A percentile compares a stretch with the other conserved stretches of the same genome.
phyloP scores from a whole-genome alignment of 2,797 vertebrate genomes.

The Coregonus ussuriensis region DNA sequence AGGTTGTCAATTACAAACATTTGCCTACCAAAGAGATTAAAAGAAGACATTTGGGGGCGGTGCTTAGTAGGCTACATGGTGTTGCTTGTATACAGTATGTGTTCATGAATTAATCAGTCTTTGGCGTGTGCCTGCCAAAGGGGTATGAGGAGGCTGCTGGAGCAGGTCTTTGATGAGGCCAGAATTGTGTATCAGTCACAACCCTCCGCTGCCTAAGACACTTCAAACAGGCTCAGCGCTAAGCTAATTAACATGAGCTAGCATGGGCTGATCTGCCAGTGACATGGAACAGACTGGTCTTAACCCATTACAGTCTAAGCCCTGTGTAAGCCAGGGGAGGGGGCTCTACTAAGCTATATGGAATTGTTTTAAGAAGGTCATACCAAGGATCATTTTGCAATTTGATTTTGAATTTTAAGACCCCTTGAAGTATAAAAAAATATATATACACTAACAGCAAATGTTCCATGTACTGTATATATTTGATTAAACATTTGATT shows the following conservation, averaged over 20 bases:
- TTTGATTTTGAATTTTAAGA: neutral
- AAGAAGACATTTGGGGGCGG: neutral
- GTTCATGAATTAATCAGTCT: conserved; percentile 50
- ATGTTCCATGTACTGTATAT: too few relatives aligned
- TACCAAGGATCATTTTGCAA: too few relatives aligned
- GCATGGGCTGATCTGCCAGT: conserved; percentile 62
- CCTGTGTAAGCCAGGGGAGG: too few relatives aligned
- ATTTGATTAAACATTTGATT: too few relatives aligned
- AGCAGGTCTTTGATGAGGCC: conserved; percentile 57
- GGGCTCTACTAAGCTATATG: too few relatives aligned
- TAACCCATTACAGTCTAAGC: too few relatives aligned
- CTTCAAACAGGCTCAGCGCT: conserved; percentile 66
- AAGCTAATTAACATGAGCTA: conserved; percentile 70
- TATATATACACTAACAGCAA: too few relatives aligned
- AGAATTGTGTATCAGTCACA: conserved; percentile 62
- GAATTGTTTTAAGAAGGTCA: too few relatives aligned
- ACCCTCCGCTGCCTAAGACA: conserved; percentile 58
- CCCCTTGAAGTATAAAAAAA: too few relatives aligned
- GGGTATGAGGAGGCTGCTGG: conserved; percentile 48
- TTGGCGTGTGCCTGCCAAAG: conserved; percentile 36
- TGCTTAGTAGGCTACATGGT: neutral
- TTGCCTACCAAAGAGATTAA: neutral
- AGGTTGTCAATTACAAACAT: neutral
- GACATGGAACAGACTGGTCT: conserved; percentile 59
- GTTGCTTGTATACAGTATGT: conserved; percentile 5